Evolutionary conservation across 2,888 invertebrate species (phyloP).

Genomic region (Phoenoteleia sp.): DNA sequence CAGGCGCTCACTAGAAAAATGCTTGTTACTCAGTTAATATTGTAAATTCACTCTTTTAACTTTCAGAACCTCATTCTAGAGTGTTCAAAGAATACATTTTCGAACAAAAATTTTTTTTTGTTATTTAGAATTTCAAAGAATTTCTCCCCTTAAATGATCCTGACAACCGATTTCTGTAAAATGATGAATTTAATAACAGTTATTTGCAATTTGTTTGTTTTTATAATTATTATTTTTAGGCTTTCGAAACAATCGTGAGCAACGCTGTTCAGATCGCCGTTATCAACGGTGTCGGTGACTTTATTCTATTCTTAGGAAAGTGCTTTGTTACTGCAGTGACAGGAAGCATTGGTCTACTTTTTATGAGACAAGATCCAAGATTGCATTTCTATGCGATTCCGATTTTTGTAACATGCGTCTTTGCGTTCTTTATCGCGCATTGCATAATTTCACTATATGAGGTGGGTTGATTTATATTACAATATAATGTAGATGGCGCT

Average conservation of each 20-base stretch:
- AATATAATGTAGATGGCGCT: no score
- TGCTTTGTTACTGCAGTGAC: constrained; percentile 94
- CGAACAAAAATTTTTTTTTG: no score
- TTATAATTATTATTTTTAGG: constrained; percentile 89
- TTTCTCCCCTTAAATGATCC: no score
- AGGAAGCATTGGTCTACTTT: constrained; percentile 92
- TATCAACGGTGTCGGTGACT: constrained; percentile 97
- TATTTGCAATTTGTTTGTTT: no score
- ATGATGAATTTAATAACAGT: no score
- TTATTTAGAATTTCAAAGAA: no score
- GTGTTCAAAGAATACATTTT: no score
- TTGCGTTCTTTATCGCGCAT: constrained; percentile 97
- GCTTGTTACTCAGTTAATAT: no score
- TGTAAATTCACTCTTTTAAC: no score
- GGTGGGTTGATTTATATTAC: constrained; percentile 88
- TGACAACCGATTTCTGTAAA: no score
- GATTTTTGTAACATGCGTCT: constrained; percentile 94
- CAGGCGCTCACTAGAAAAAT: no score
- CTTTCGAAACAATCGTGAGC: constrained; percentile 94
- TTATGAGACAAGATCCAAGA: constrained; percentile 91
- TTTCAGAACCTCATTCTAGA: no score
- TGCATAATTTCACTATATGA: constrained; percentile 97
- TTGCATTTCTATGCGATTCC: constrained; percentile 95
- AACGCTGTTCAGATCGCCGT: constrained; percentile 96
- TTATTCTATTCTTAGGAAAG: constrained; percentile 96